Base-by-base conservation (phyloP, 2,797 vertebrate genomes). In the Protosalanx chinensis region DNA sequence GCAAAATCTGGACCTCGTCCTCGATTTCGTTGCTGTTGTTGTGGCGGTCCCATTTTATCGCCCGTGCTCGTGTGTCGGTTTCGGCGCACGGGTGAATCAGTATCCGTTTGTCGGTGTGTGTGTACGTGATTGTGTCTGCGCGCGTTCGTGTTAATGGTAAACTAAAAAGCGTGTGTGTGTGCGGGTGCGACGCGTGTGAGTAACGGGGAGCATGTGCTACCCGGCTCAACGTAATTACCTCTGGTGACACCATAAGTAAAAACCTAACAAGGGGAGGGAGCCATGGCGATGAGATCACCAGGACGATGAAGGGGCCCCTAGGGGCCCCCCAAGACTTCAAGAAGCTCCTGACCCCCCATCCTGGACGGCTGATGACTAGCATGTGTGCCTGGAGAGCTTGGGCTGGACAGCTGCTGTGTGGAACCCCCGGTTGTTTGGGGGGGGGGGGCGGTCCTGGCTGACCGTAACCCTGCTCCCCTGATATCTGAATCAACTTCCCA, bases 311-410 rank as follows among this genome's bases (percentile, higher is more conserved):
- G 90, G 89, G 89, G 87, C 85, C 91, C 85, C 88, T 69, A 23
- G 90, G 86, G 91, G 88, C 79, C 79, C 81, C 81, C 85, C n/a
- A n/a, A 85, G 89, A 92, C 91, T 91, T 92, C 88, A 92, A 92
- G 91, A 93, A 92, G 91, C 90, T 89, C 88, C 90, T 90, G 91
- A 92, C n/a, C 92, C 83, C 90, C 37, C 87, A 51, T 83, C 83
- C 81, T 91, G 90, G 89, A 85, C 91, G 84, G 78, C 89, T 93
- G 92, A 93, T 93, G 91, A 91, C 88, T 90, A 90, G 91, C 91
- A 93, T 91, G 89, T 93, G 92, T 93, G 90, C 86, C 91, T 35
- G 85, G 84, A 80, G 71, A 82, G 77, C 81, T 75, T 86, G n/a
- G 87, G 89, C 82, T 86, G 85, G 84, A 89, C 90, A 91, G 90